Base-by-base conservation (phyloP, 2,888 invertebrate species). In the Tachystola acroxantha region DNA sequence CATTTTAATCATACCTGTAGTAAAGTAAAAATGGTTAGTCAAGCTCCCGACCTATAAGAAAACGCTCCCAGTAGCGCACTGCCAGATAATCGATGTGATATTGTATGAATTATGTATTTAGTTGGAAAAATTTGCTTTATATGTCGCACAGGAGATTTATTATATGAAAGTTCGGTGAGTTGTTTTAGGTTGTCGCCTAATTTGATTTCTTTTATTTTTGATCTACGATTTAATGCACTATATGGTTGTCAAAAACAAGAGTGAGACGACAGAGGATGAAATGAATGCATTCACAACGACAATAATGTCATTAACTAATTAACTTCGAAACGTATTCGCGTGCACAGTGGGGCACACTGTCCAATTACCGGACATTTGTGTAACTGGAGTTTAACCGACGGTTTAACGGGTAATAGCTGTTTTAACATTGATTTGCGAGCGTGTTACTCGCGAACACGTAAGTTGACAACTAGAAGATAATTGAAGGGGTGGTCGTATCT, bases 71-170 rank as follows among this genome's bases (percentile, higher is more conserved):
- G 60, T 57, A 52, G 50, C 49, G 34, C 37, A 60, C 59, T 60
- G 64, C 60, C 61, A 66, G 64, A 64, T 64, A 58, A 63, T 63
- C 60, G 61, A 60, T 43, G 47, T 46, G 48, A 39, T 62, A 56
- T 52, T 46, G 50, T 69, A 74, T 80, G 78, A 80, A 78, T 76
- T 81, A 80, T 80, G 78, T 74, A 72, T 72, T 70, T 73, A 73
- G 73, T 77, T 75, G 65, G 66, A 64, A 63, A 64, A 73, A 69
- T 69, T 59, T 59, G 56, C 54, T 47, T 51, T 22, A 32, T 22
- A 22, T n/a, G 32, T 5, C 14, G n/a, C 14, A 10, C 2, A 2
- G 4, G 32, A 14, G 32, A 33, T 33, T 33, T 33, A 33, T n/a
- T 33, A 10, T 24, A 10, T 7, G 5, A 12, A 25, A 25, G 32